A percentile compares a stretch with the other conserved stretches of the same genome.
Conservation (phyloP, 1,140 invertebrate species). For the Penaeus chinensis region DNA sequence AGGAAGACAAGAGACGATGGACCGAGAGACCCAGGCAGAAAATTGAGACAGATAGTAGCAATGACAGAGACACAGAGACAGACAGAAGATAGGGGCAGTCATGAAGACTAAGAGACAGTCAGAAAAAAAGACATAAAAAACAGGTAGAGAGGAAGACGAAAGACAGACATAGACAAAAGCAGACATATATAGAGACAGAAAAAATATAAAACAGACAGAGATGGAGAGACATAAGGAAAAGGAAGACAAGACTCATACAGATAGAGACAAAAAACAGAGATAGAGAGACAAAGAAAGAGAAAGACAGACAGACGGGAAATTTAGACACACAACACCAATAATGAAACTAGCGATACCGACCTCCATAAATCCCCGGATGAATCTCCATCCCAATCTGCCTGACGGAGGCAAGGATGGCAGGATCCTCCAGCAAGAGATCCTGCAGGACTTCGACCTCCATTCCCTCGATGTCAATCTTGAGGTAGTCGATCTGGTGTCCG, state of each 20-base stretch:
- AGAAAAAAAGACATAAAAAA: too few species aligned
- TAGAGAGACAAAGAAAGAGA: background rate
- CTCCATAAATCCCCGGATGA: background rate
- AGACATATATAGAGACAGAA: background rate
- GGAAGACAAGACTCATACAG: too few species aligned
- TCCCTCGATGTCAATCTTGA: constrained; percentile 31
- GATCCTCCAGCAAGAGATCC: background rate
- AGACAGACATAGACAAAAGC: background rate
- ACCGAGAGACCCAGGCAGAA: too few species aligned
- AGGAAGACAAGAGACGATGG: too few species aligned
- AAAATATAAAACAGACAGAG: too few species aligned
- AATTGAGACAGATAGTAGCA: too few species aligned
- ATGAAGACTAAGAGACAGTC: background rate
- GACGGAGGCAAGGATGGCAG: constrained; percentile 7
- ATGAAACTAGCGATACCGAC: background rate
- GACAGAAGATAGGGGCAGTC: background rate
- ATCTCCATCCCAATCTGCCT: background rate
- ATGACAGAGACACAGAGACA: background rate
- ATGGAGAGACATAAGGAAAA: too few species aligned
- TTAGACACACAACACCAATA: background rate
- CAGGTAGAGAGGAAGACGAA: too few species aligned
- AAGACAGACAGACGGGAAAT: background rate
- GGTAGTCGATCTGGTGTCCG: constrained; percentile 10
- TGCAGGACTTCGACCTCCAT: constrained; percentile 25
- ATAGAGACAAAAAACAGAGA: too few species aligned